phyloP scores from a whole-genome alignment of 2,113 vertebrate genomes.

The Anas platyrhynchos region DNA sequence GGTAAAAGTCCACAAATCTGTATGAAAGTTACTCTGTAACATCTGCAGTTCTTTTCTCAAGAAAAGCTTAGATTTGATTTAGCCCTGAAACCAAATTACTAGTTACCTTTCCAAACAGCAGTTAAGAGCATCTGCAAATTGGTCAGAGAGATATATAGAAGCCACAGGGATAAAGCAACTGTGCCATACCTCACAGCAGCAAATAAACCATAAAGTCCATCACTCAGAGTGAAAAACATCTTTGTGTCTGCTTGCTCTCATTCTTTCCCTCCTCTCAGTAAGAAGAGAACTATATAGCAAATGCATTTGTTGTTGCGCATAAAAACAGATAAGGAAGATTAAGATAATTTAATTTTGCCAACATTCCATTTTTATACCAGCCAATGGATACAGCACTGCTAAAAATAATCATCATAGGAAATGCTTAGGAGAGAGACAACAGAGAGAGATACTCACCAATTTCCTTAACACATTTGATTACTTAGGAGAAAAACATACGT shows the following conservation, averaged over 20 bases:
- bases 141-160: neutral
- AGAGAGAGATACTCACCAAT: neutral
- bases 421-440: neutral
- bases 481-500: neutral
- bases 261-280: neutral
- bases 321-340: neutral
- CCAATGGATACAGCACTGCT: neutral
- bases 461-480: neutral
- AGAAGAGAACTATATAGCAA: neutral
- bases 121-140: neutral
- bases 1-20: neutral
- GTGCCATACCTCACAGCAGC: neutral
- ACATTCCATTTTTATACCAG: neutral
- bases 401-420: neutral
- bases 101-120: neutral
- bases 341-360: neutral
- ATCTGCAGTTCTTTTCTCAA: neutral
- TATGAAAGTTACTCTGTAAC: neutral
- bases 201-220: neutral
- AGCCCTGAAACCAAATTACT: neutral
- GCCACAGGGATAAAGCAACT: neutral
- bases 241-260: neutral
- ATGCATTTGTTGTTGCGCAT: neutral
- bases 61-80: neutral
- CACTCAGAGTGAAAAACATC: neutral